Evolutionary conservation across 2,888 invertebrate species (phyloP).

Genomic region (Drosophila histrio): DNA sequence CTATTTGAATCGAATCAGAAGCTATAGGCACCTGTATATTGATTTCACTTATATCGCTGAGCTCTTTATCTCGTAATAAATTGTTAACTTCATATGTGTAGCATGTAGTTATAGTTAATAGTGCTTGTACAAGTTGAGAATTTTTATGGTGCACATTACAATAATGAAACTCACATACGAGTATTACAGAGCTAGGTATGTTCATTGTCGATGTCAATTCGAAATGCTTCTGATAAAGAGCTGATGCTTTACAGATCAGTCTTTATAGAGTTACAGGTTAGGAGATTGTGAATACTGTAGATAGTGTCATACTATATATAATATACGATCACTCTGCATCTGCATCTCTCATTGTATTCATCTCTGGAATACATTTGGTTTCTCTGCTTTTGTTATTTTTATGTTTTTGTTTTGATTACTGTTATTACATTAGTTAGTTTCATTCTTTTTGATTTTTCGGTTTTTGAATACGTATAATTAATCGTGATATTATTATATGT

Average conservation of each 20-base stretch:
- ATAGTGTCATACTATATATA: not conserved
- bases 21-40: conserved; percentile 14
- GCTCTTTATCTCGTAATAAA: not conserved
- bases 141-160: conserved; percentile 1
- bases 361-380: not conserved
- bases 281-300: not conserved
- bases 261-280: conserved; percentile 1
- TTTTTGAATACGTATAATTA: conserved; percentile 32
- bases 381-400: not conserved
- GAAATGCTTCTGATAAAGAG: not conserved
- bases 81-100: not conserved
- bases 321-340: not conserved
- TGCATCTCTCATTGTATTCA: not conserved
- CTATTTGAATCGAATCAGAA: not conserved
- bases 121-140: conserved; percentile 6
- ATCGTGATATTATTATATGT: conserved; percentile 27
- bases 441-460: not conserved
- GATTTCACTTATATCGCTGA: conserved; percentile 12
- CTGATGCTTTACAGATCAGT: conserved; percentile 11
- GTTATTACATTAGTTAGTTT: conserved; percentile 21
- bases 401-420: not conserved
- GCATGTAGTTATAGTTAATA: not conserved
- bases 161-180: conserved; percentile 4
- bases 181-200: not conserved
- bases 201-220: not conserved